Conservation (phyloP, 2,888 invertebrate species). For the Panopea generosa region DNA sequence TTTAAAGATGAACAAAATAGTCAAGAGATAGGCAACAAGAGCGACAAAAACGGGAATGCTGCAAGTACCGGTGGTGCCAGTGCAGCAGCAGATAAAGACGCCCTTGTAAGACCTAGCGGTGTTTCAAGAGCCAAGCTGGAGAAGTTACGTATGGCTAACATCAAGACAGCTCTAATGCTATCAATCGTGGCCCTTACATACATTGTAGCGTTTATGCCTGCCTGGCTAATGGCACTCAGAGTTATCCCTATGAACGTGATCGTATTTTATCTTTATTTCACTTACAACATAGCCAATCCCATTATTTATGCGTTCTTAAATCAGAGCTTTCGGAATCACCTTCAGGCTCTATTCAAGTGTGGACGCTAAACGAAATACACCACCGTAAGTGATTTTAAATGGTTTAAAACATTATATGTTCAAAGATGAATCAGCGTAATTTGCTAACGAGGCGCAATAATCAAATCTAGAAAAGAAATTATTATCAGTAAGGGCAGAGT, state of each 20-base stretch:
- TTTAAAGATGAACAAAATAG: background rate
- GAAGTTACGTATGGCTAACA: slow-evolving; percentile 81
- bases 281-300: slow-evolving; percentile 85
- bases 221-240: slow-evolving; percentile 82
- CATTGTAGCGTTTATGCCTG: slow-evolving; percentile 84
- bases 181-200: slow-evolving; percentile 85
- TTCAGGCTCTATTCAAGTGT: slow-evolving; percentile 62
- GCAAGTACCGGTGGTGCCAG: slow-evolving; percentile 17
- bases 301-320: slow-evolving; percentile 85
- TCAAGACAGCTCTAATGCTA: slow-evolving; percentile 85
- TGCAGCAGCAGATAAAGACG: slow-evolving; percentile 48
- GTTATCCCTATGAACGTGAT: slow-evolving; percentile 76
- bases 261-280: slow-evolving; percentile 84
- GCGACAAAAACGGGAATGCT: slow-evolving; percentile 31
- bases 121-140: slow-evolving; percentile 73
- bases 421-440: no score
- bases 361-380: background rate
- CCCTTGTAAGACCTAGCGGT: slow-evolving; percentile 61
- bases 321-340: slow-evolving; percentile 83
- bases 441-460: no score
- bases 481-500: no score
- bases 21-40: slow-evolving; percentile 5
- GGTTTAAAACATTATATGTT: no score
- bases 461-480: no score
- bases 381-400: no score